phyloP scores from a whole-genome alignment of 2,113 vertebrate genomes.

The Sebastes schlegelii region DNA sequence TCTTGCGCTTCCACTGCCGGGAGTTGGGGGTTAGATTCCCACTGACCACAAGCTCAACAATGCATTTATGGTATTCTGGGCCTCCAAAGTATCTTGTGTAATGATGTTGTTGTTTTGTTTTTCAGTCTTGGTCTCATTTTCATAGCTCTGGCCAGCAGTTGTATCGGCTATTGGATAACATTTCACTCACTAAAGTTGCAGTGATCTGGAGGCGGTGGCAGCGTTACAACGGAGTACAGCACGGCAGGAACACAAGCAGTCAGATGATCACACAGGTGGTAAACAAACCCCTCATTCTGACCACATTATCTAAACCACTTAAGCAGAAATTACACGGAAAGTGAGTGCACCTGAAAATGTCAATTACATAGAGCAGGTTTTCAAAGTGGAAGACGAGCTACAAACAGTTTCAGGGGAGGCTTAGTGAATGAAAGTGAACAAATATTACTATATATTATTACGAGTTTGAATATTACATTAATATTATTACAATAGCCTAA shows the following conservation, averaged over 20 bases:
- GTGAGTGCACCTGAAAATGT: background rate
- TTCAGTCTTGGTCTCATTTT: background rate
- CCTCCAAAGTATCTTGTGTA: slow-evolving; percentile 12
- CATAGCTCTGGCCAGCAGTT: background rate
- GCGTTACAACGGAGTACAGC: background rate
- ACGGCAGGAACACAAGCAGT: background rate
- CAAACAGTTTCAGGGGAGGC: too few relatives aligned
- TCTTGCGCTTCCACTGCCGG: background rate
- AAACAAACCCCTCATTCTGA: slow-evolving; percentile 13
- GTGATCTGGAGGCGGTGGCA: background rate
- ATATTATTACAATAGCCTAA: too few relatives aligned
- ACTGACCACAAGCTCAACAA: slow-evolving; percentile 14
- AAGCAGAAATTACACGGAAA: background rate
- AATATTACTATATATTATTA: too few relatives aligned
- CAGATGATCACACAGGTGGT: background rate
- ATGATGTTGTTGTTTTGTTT: slow-evolving; percentile 21
- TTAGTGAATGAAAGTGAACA: too few relatives aligned
- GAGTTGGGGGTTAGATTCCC: slow-evolving; percentile 37
- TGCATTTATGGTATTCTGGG: slow-evolving; percentile 25
- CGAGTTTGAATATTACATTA: too few relatives aligned
- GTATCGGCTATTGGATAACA: background rate
- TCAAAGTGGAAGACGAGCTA: too few relatives aligned
- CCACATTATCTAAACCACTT: slow-evolving; percentile 3
- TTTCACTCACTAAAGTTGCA: background rate
- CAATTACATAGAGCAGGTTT: background rate